Percentiles rank a stretch among this genome's conserved stretches.
phyloP scores from a whole-genome alignment of 2,888 invertebrate genomes.

The Cephus runcator region DNA sequence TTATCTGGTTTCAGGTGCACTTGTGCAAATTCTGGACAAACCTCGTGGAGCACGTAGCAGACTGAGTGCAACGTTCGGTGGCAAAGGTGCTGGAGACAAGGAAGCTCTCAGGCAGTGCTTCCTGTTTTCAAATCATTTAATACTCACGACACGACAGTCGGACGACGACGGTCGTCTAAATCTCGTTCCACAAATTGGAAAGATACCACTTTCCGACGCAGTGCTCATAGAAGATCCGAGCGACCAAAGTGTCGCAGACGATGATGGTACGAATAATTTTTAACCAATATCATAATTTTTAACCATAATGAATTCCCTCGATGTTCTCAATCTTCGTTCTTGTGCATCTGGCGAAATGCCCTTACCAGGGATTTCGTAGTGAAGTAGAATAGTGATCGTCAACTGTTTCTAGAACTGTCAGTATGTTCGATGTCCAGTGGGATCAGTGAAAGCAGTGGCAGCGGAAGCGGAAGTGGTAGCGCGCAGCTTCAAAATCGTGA shows the following conservation, averaged over 20 bases:
- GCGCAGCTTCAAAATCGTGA: conserved; percentile 72
- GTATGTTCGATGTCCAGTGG: conserved; percentile 70
- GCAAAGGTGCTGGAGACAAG: conserved; percentile 68
- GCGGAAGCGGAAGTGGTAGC: conserved; percentile 49
- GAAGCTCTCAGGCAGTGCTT: conserved; percentile 85
- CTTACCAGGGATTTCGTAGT: background rate
- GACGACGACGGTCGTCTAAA: conserved; percentile 88
- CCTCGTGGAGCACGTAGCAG: conserved; percentile 69
- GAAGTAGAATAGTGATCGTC: conserved; percentile 5
- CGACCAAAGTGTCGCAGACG: conserved; percentile 73
- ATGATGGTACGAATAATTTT: conserved; percentile 70
- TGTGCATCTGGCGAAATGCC: background rate
- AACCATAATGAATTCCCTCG: background rate
- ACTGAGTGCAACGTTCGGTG: conserved; percentile 70
- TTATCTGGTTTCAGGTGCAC: conserved; percentile 70
- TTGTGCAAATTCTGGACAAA: conserved; percentile 80
- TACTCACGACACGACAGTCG: conserved; percentile 80
- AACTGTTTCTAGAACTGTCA: conserved; percentile 64
- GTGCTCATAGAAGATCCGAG: conserved; percentile 87
- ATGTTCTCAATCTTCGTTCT: background rate
- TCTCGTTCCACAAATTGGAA: conserved; percentile 82
- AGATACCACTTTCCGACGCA: conserved; percentile 85
- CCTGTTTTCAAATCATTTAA: conserved; percentile 89
- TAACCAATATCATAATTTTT: background rate
- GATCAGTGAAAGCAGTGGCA: conserved; percentile 64